Evolutionary conservation across 1,140 invertebrate species (phyloP).

Genomic region (Stratiolaelaps scimitus): DNA sequence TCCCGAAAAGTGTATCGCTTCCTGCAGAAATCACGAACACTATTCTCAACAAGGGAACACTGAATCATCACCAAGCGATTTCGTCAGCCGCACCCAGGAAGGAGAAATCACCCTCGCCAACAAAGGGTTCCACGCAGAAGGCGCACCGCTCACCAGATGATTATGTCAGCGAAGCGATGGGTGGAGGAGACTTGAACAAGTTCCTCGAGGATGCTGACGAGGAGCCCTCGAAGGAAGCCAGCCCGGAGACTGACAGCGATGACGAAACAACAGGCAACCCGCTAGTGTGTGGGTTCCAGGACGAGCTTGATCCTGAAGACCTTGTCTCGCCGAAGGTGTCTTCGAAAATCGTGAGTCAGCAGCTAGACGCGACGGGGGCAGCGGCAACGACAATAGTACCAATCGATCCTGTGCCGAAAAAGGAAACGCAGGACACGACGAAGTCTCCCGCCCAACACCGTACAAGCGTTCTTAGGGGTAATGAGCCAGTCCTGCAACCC

Average conservation of each 20-base stretch:
- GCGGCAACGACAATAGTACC: too few relatives aligned
- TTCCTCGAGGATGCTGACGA: conserved; percentile 13
- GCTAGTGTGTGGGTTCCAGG: conserved; percentile 68
- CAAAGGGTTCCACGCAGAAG: too few relatives aligned
- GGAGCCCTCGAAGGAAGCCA: conserved; percentile 12
- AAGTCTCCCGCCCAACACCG: too few relatives aligned
- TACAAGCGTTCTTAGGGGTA: too few relatives aligned
- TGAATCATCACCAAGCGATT: not conserved
- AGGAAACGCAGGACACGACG: too few relatives aligned
- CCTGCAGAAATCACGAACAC: conserved; percentile 16
- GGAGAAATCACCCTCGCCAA: not conserved
- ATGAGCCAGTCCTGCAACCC: too few relatives aligned
- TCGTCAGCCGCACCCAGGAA: not conserved
- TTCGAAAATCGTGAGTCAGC: too few relatives aligned
- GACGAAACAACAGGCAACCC: conserved; percentile 62
- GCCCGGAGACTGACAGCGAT: conserved; percentile 47
- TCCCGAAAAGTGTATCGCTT: conserved; percentile 13
- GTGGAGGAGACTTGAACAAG: not conserved
- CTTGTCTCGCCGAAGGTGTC: conserved; percentile 29
- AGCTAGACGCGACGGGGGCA: too few relatives aligned
- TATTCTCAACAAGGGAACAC: conserved; percentile 14
- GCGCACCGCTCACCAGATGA: not conserved
- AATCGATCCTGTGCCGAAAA: too few relatives aligned
- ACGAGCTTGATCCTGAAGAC: conserved; percentile 65
- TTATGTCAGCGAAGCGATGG: conserved; percentile 10